Percentiles rank a stretch among this genome's conserved stretches.
These are phyloP conservation scores for Lasaia peninsularis DNA, from an alignment of 1,140 invertebrate genomes.

Conservation along the genomic window DNA sequence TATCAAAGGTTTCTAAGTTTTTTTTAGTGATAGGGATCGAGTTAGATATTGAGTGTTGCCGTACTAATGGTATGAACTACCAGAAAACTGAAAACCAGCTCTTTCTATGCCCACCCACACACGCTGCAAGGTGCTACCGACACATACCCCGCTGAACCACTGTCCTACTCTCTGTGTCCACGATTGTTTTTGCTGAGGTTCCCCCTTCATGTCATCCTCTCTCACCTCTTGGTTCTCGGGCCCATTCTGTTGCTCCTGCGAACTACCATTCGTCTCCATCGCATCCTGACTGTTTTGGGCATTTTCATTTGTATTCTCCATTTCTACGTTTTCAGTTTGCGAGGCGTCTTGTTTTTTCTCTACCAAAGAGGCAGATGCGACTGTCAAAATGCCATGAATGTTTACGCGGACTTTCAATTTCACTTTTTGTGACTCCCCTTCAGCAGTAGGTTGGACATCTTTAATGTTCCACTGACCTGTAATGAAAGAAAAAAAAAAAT, in stretches of 20 bases:
- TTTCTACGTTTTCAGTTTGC: conserved; percentile 79
- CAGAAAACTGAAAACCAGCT: background rate
- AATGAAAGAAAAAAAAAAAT: conserved; percentile 26
- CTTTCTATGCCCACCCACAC: conserved; percentile 19
- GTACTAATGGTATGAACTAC: background rate
- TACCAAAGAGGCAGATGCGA: conserved; percentile 90
- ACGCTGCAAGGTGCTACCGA: conserved; percentile 55
- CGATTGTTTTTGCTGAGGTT: conserved; percentile 79
- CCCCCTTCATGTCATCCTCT: conserved; percentile 64
- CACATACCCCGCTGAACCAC: conserved; percentile 82
- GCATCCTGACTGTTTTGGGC: conserved; percentile 69
- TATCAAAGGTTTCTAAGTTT: too few species aligned
- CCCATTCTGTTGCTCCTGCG: conserved; percentile 63
- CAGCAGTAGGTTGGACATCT: conserved; percentile 90
- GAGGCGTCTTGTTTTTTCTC: conserved; percentile 86
- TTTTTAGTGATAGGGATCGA: background rate
- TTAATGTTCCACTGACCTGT: conserved; percentile 89
- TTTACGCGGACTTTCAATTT: conserved; percentile 97
- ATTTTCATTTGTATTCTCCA: conserved; percentile 73
- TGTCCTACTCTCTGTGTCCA: conserved; percentile 82
- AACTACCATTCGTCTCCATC: conserved; percentile 63
- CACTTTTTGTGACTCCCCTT: conserved; percentile 94
- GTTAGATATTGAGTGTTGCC: background rate
- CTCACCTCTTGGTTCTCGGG: conserved; percentile 75
- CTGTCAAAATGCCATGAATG: conserved; percentile 92